Percentiles rank a stretch among this genome's conserved stretches.
Evolutionary conservation across 2,113 vertebrate species (phyloP).

Genomic region (Platysteira castanea): DNA sequence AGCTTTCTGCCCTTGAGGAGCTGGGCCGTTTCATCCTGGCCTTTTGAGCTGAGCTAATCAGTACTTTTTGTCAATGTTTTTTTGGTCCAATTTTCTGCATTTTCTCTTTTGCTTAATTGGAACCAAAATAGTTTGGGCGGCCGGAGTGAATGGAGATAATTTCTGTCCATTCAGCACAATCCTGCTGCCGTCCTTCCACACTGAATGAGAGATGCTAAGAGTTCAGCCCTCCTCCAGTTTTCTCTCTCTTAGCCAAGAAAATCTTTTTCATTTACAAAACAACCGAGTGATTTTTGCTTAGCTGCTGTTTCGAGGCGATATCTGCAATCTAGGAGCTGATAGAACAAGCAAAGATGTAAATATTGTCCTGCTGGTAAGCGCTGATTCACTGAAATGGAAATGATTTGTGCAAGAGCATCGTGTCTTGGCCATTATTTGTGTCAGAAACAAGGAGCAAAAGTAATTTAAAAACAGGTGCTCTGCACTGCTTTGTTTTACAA

Average conservation of each 20-base stretch:
- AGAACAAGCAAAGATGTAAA: slow-evolving; percentile 7
- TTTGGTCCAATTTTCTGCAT: not conserved
- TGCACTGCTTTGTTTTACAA: not conserved
- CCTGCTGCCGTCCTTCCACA: not conserved
- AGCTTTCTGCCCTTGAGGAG: not conserved
- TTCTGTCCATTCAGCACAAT: slow-evolving; percentile 4
- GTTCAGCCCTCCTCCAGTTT: not conserved
- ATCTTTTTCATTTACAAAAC: not conserved
- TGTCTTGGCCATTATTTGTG: not conserved
- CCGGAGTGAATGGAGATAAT: not conserved
- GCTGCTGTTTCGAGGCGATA: not conserved
- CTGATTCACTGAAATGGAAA: slow-evolving; percentile 29
- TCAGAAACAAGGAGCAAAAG: not conserved
- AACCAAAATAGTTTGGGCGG: not conserved
- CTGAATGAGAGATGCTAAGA: not conserved
- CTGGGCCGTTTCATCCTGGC: not conserved
- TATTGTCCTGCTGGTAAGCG: not conserved
- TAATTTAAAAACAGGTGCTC: not conserved
- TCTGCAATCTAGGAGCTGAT: not conserved
- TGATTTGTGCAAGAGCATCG: not conserved
- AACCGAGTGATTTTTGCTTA: slow-evolving; percentile 24
- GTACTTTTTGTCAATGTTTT: not conserved
- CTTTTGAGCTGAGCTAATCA: not conserved
- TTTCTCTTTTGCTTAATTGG: slow-evolving; percentile 4
- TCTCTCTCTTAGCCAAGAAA: not conserved